These are phyloP conservation scores for Paelopatides confundens DNA, from an alignment of 53 echinoderm and acorn worm genomes.

Conservation along the genomic window DNA sequence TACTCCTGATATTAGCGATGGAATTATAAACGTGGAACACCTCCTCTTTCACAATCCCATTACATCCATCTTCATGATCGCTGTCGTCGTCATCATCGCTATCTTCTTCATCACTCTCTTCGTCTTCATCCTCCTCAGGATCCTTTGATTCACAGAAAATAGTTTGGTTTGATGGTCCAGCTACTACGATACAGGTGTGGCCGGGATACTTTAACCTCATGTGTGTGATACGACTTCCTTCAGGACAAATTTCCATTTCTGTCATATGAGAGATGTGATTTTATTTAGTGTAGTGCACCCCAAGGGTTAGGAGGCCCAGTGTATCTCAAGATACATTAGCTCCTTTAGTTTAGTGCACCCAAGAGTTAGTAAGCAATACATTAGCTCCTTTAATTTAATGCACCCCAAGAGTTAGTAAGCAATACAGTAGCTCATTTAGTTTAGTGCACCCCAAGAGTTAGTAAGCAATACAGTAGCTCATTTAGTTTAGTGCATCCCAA, in stretches of 20 bases:
- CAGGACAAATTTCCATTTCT: constrained; percentile 7
- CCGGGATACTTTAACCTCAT: constrained; percentile 32
- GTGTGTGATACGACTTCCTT: not conserved
- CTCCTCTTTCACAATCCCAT: constrained; percentile 44
- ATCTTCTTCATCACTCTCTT: constrained; percentile 47
- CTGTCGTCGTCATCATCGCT: constrained; percentile 41
- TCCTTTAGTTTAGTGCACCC: too few relatives aligned
- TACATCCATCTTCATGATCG: not conserved
- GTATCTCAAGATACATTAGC: too few relatives aligned
- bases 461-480: too few relatives aligned
- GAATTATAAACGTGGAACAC: constrained; percentile 73
- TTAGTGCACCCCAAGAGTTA: too few relatives aligned
- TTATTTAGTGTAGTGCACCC: too few relatives aligned
- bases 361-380: too few relatives aligned
- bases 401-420: too few relatives aligned
- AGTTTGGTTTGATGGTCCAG: not conserved
- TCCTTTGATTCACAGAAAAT: constrained; percentile 49
- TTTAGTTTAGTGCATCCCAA: too few relatives aligned
- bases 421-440: too few relatives aligned
- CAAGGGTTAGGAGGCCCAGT: too few relatives aligned
- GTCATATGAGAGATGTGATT: not conserved
- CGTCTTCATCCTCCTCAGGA: constrained; percentile 28
- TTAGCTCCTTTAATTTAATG: too few relatives aligned
- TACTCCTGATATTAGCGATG: constrained; percentile 59
- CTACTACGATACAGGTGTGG: constrained; percentile 32